Percentiles rank a stretch among this genome's conserved stretches.
phyloP scores from a whole-genome alignment of 2,113 vertebrate species.

The Channa argus region DNA sequence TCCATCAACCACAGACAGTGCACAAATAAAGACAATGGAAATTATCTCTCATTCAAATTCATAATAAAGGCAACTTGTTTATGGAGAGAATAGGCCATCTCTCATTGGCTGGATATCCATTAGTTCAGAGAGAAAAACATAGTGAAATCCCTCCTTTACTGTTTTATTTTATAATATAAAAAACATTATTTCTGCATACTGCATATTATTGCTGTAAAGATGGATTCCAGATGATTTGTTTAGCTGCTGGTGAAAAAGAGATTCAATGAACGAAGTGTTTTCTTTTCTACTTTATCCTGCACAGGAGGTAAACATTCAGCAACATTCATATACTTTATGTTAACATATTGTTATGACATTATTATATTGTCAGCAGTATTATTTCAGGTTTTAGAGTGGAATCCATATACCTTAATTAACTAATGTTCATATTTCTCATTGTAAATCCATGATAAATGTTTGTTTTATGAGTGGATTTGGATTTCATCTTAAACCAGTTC shows the following conservation, averaged over 20 bases:
- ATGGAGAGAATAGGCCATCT: conserved; percentile 24
- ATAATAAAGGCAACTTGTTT: conserved; percentile 43
- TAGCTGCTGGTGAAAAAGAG: neutral
- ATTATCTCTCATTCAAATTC: conserved; percentile 58
- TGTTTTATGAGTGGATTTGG: neutral
- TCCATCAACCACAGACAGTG: conserved; percentile 87
- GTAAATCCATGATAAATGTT: too few species aligned
- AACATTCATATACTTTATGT: too few species aligned
- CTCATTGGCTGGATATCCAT: conserved; percentile 31
- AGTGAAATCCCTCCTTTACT: conserved; percentile 22
- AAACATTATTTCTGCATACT: neutral
- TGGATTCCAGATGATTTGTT: neutral
- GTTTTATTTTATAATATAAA: conserved; percentile 33
- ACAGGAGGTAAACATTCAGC: conserved; percentile 2
- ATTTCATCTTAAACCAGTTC: conserved; percentile 12
- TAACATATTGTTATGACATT: neutral
- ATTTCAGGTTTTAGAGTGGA: neutral
- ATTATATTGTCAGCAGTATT: neutral
- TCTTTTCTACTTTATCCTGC: conserved; percentile 8
- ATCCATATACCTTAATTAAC: too few species aligned
- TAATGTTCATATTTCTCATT: too few species aligned
- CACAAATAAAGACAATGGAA: conserved; percentile 49
- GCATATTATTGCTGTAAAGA: neutral
- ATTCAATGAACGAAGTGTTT: conserved; percentile 3
- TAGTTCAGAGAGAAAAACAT: conserved; percentile 4